These are phyloP conservation scores for Melanaphis sacchari DNA, from an alignment of 1,140 invertebrate species.

Conservation along the genomic window DNA sequence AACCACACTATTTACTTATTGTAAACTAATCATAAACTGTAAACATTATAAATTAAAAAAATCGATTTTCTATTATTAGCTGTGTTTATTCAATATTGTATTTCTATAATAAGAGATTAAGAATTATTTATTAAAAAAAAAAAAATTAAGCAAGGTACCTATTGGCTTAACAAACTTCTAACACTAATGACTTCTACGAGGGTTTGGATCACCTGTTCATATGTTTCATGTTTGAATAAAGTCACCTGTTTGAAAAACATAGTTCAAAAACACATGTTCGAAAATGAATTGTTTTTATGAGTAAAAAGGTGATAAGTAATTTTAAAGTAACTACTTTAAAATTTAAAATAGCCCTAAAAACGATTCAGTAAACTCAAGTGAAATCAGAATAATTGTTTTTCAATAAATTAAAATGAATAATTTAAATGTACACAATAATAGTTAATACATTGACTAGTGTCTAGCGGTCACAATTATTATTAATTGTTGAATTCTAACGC, in stretches of 20 bases:
- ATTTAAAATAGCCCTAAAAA: neutral
- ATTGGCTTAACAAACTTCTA: too few relatives aligned
- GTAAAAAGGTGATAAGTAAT: neutral
- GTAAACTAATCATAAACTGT: neutral
- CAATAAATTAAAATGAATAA: neutral
- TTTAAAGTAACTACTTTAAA: neutral
- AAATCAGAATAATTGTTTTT: neutral
- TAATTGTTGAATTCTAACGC: neutral
- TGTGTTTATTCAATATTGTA: neutral
- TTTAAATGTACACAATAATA: neutral
- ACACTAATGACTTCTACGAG: neutral
- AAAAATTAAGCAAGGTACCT: neutral
- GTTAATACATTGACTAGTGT: neutral
- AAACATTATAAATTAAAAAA: neutral
- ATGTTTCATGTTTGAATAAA: neutral
- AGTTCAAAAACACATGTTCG: neutral
- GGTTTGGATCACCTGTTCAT: neutral
- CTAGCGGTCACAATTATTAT: neutral
- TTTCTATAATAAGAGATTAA: too few relatives aligned
- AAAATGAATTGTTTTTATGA: neutral
- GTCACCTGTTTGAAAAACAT: neutral
- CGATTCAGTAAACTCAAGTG: neutral
- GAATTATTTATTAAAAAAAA: neutral
- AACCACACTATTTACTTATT: neutral
- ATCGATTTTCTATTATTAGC: neutral